phyloP scores from a whole-genome alignment of 2,888 invertebrate genomes.

The Petrophora chlorosata region DNA sequence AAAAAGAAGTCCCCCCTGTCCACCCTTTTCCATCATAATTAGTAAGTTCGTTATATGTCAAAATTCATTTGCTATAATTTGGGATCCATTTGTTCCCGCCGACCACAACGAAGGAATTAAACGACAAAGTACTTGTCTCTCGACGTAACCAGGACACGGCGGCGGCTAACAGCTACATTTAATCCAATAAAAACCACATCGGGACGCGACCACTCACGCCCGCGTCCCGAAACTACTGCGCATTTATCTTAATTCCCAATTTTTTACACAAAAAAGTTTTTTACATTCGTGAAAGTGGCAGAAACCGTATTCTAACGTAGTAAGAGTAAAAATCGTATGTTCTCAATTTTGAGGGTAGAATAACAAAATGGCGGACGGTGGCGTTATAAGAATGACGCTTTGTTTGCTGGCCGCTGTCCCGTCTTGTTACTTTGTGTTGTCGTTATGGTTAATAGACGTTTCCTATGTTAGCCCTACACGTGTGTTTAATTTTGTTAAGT shows the following conservation, averaged over 20 bases:
- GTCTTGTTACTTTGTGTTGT: conserved; percentile 28
- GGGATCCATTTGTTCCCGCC: too few relatives aligned
- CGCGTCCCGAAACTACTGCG: conserved; percentile 16
- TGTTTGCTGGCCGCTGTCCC: conserved; percentile 24
- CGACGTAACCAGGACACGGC: conserved; percentile 12
- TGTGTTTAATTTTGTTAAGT: conserved; percentile 6
- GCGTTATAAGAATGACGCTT: conserved; percentile 13
- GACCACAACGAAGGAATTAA: not conserved
- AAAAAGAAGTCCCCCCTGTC: too few relatives aligned
- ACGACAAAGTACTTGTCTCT: not conserved
- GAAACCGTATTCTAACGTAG: not conserved
- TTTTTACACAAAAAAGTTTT: conserved; percentile 15
- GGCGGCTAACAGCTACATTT: conserved; percentile 20
- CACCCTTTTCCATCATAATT: too few relatives aligned
- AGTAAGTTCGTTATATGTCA: too few relatives aligned
- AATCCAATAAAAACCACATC: conserved; percentile 28
- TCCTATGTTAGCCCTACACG: conserved; percentile 7
- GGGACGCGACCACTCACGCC: conserved; percentile 10
- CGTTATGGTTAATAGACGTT: conserved; percentile 26
- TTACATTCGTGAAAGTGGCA: not conserved
- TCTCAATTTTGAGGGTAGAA: conserved; percentile 9
- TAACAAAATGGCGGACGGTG: conserved; percentile 18
- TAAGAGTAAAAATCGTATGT: conserved; percentile 7
- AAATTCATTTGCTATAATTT: too few relatives aligned
- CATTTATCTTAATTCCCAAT: conserved; percentile 26